phyloP scores from a whole-genome alignment of 2,888 invertebrate species.

The Scaptomyza flava region DNA sequence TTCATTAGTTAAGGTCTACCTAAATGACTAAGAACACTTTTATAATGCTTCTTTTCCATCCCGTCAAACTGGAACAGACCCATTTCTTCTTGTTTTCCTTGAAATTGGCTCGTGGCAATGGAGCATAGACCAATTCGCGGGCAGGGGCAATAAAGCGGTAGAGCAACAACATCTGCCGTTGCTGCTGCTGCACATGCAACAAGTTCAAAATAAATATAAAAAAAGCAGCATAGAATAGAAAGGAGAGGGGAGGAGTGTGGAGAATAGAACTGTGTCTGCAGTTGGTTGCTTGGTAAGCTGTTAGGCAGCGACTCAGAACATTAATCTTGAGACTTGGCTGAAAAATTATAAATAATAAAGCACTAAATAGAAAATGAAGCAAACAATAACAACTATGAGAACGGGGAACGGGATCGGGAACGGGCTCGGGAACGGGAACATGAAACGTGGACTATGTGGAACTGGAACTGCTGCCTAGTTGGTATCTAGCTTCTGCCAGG shows the following conservation, averaged over 20 bases:
- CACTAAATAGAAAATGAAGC: conserved; percentile 76
- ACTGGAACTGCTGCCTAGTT: conserved; percentile 12
- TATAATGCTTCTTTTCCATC: background rate
- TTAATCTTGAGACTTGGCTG: conserved; percentile 69
- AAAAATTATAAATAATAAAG: conserved; percentile 75
- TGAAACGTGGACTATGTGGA: conserved; percentile 13
- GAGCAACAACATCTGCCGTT: conserved; percentile 14
- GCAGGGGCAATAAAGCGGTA: conserved; percentile 7
- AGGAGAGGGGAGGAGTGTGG: background rate
- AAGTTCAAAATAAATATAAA: conserved; percentile 5
- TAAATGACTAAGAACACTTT: no score
- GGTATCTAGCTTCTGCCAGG: conserved; percentile 8
- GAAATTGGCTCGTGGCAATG: conserved; percentile 48
- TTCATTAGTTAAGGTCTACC: no score
- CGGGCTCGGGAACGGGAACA: conserved; percentile 6
- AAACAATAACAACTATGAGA: background rate
- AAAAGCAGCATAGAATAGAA: background rate
- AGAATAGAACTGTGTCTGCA: conserved; percentile 9
- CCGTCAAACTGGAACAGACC: conserved; percentile 39
- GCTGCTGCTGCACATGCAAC: conserved; percentile 19
- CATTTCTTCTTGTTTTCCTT: conserved; percentile 10
- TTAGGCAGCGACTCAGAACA: conserved; percentile 68
- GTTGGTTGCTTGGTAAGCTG: conserved; percentile 3
- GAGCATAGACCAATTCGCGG: background rate
- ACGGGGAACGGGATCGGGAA: background rate